Conservation (phyloP, 2,888 invertebrate species). For the Shargacucullia verbasci region DNA sequence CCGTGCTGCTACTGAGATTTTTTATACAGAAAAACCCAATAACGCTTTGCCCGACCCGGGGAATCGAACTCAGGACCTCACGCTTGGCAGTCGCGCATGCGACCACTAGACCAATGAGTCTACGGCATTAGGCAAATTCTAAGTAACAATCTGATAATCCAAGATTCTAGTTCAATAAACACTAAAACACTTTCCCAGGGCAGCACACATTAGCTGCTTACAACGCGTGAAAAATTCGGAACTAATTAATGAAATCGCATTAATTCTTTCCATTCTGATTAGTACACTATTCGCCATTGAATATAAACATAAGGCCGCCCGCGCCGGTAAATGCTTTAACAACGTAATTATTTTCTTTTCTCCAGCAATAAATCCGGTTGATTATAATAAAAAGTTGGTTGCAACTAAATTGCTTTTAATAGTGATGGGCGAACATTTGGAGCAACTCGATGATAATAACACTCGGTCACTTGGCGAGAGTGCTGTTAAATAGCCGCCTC, state of each 20-base stretch:
- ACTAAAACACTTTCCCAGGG: constrained; percentile 8
- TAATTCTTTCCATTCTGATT: constrained; percentile 49
- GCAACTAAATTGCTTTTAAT: constrained; percentile 10
- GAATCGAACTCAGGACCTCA: no score
- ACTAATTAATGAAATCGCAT: constrained; percentile 41
- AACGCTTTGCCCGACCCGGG: no score
- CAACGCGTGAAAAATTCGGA: constrained; percentile 34
- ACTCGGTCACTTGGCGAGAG: background rate
- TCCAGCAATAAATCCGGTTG: constrained; percentile 8
- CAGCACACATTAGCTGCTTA: constrained; percentile 11
- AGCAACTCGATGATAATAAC: constrained; percentile 15
- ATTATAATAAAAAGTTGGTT: constrained; percentile 12
- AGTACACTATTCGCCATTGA: constrained; percentile 46
- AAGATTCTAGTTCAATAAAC: background rate
- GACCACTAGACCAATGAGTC: no score
- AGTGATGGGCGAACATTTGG: constrained; percentile 14
- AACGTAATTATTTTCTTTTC: constrained; percentile 17
- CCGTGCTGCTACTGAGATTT: no score
- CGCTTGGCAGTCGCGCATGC: no score
- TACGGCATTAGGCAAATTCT: no score
- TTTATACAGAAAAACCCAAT: no score
- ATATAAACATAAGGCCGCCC: constrained; percentile 24
- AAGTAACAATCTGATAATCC: no score
- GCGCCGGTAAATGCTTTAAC: constrained; percentile 10
- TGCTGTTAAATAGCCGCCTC: background rate